phyloP scores from a whole-genome alignment of 2,797 vertebrate species.

The Trichosurus vulpecula region DNA sequence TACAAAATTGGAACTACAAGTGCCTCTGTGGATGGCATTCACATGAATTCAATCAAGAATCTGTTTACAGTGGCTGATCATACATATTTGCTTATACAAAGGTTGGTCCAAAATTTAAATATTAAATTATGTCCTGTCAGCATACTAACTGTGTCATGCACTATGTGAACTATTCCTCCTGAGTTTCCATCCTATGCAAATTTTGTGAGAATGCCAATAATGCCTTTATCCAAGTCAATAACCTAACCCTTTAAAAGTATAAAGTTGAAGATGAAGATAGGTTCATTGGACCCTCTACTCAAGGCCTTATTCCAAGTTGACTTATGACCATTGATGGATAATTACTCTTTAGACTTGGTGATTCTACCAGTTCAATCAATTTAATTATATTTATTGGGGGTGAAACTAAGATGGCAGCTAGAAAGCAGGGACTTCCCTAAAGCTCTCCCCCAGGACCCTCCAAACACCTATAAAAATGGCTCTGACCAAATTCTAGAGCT shows the following conservation, averaged over 20 bases:
- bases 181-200: neutral
- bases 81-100: neutral
- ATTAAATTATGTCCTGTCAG: neutral
- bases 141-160: neutral
- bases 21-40: neutral
- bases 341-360: neutral
- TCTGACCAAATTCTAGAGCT: too few relatives aligned
- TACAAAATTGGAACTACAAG: neutral
- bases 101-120: neutral
- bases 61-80: neutral
- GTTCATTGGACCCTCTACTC: neutral
- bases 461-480: too few relatives aligned
- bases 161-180: neutral
- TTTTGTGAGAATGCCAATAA: neutral
- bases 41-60: neutral
- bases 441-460: too few relatives aligned
- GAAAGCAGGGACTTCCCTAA: too few relatives aligned
- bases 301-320: neutral
- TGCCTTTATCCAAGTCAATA: neutral
- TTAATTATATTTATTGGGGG: too few relatives aligned
- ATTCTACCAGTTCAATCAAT: neutral
- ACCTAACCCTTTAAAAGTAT: too few relatives aligned
- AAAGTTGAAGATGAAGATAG: too few relatives aligned
- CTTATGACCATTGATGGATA: neutral
- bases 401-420: too few relatives aligned